Evolutionary conservation across 1,140 invertebrate species (phyloP), one percentile per base, ranked within the genome.

Genomic region (Drosophila kurseongensis): DNA sequence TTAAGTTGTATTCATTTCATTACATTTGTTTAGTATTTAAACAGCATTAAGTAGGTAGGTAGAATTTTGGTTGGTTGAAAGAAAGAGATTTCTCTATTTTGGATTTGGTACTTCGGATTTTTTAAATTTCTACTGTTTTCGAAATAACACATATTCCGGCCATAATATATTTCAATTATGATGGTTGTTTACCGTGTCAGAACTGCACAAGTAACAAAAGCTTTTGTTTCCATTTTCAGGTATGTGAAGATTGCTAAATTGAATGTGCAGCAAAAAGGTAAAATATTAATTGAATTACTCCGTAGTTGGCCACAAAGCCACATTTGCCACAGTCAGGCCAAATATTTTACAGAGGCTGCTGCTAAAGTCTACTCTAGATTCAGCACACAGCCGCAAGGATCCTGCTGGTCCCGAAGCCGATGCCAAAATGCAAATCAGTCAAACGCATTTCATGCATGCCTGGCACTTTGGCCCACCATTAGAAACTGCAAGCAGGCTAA

Each of bases 371-470:
- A 32, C 29, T 32, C 29, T 32, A 58, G 58, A 62, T 42, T 42
- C 38, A 66, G 47, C 38, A 36, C 45, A 75, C 55, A 47, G 76
- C 48, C 52, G 40, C 73, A 68, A 51, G 41, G 45, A 67, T 68
- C 38, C 58, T 36, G 29, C n/a, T 18, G n/a, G n/a, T 54, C 58
- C 60, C 54, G 65, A 14, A 29, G 27, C 72, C 45, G 16, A 54
- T 36, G 42, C 45, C 42, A 45, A 86, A 81, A 88, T 85, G 82
- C 83, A 86, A 85, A 85, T 85, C 80, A 85, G 69, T 82, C 75
- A 75, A 84, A 80, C 74, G 75, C 80, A 85, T 84, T 85, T 77
- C 77, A 84, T 85, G 80, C 81, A 80, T 85, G 72, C 58, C 42
- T 74, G 47, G 63, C 67, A 71, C 67, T 78, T 55, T 55, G 40